Evolutionary conservation across 2,113 vertebrate species (phyloP).

Genomic region (Cepphus grylle): DNA sequence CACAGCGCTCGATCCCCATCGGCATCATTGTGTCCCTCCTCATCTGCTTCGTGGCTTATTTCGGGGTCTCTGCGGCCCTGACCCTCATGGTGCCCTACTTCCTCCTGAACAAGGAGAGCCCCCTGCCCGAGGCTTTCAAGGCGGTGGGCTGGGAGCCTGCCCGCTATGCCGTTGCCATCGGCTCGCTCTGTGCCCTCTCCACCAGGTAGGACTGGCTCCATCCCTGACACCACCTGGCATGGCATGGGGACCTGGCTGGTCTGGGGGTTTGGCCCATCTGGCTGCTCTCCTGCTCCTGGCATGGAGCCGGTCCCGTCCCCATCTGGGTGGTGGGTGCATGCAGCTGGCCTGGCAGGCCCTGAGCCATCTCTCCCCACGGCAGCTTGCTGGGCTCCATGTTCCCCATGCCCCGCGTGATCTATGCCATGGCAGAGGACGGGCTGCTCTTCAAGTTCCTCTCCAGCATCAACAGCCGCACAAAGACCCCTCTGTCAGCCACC

Average conservation of each 20-base stretch:
- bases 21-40: constrained; percentile 91
- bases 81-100: constrained; percentile 98
- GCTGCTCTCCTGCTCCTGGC: background rate
- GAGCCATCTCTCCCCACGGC: background rate
- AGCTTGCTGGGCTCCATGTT: constrained; percentile 97
- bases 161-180: constrained; percentile 87
- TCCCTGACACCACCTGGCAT: background rate
- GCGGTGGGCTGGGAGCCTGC: constrained; percentile 85
- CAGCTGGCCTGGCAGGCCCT: background rate
- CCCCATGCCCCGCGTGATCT: constrained; percentile 96
- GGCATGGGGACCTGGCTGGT: accelerated
- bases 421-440: constrained; percentile 94
- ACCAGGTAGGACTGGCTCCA: constrained; percentile 80
- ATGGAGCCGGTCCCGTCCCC: accelerated
- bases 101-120: constrained; percentile 82
- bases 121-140: constrained; percentile 90
- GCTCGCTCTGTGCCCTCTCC: constrained; percentile 94
- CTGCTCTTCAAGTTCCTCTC: constrained; percentile 87
- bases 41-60: constrained; percentile 94
- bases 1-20: constrained; percentile 89
- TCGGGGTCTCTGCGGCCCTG: constrained; percentile 89
- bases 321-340: background rate
- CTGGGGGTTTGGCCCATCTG: background rate
- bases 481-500: constrained; percentile 88
- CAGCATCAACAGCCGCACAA: constrained; percentile 80